Conservation (phyloP, 2,113 vertebrate species). For the Piliocolobus tephrosceles region DNA sequence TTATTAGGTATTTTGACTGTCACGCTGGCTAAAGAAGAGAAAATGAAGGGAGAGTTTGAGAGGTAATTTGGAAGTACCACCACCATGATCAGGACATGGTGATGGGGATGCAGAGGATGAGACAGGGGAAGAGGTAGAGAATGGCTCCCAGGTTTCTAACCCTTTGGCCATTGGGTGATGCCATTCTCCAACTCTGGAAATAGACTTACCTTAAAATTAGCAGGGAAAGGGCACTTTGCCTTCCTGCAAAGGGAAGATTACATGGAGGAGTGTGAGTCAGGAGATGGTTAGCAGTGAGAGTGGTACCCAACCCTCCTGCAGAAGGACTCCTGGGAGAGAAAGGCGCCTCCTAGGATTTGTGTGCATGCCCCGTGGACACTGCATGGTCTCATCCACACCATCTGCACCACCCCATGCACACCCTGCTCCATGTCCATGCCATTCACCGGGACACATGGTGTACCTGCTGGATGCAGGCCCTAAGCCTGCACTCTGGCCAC, state of each 20-base stretch:
- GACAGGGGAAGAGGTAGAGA: background rate
- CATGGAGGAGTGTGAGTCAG: background rate
- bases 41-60: background rate
- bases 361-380: background rate
- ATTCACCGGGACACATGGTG: background rate
- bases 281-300: background rate
- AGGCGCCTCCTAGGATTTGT: rapidly evolving
- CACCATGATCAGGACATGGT: background rate
- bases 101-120: background rate
- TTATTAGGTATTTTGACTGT: background rate
- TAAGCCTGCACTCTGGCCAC: background rate
- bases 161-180: background rate
- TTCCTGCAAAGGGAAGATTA: background rate
- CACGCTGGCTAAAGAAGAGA: background rate
- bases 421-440: background rate
- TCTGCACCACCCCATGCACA: background rate
- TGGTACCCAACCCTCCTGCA: background rate
- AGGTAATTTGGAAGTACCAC: background rate
- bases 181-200: background rate
- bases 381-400: background rate
- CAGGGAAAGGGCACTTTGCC: background rate
- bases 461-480: background rate
- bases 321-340: background rate
- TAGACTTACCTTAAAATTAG: background rate
- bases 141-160: background rate